Evolutionary conservation across 2,888 invertebrate genomes (phyloP).

Genomic region (Drosophila formosana): DNA sequence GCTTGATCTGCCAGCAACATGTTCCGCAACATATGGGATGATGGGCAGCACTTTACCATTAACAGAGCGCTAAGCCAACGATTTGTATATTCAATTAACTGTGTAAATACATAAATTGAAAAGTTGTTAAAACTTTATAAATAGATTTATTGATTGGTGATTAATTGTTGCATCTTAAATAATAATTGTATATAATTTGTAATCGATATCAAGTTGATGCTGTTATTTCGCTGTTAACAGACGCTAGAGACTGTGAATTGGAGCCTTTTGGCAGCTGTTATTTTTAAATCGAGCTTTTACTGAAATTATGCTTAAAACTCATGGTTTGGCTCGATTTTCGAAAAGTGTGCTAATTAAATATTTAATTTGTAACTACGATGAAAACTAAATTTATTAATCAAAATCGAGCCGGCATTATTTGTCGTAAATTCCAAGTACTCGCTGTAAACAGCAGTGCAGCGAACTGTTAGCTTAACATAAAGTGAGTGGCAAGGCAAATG

Average conservation of each 20-base stretch:
- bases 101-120: no score
- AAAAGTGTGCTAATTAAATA: not conserved
- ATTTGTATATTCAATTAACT: no score
- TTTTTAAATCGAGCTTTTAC: slow-evolving; percentile 28
- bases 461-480: slow-evolving; percentile 28
- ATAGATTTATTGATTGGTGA: no score
- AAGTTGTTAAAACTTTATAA: no score
- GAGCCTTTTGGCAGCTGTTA: slow-evolving; percentile 32
- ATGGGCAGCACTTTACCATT: slow-evolving; percentile 9
- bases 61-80: not conserved
- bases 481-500: slow-evolving; percentile 9
- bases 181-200: no score
- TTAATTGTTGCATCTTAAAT: no score
- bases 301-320: not conserved
- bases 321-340: not conserved
- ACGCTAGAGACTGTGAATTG: not conserved
- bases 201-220: slow-evolving; percentile 24
- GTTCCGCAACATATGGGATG: not conserved
- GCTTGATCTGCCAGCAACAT: slow-evolving; percentile 8
- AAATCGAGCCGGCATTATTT: not conserved
- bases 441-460: slow-evolving; percentile 47
- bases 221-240: not conserved
- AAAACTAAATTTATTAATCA: not conserved
- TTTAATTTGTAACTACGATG: not conserved
- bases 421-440: not conserved